phyloP scores from a whole-genome alignment of 2,113 vertebrate genomes.

The Podilymbus podiceps region DNA sequence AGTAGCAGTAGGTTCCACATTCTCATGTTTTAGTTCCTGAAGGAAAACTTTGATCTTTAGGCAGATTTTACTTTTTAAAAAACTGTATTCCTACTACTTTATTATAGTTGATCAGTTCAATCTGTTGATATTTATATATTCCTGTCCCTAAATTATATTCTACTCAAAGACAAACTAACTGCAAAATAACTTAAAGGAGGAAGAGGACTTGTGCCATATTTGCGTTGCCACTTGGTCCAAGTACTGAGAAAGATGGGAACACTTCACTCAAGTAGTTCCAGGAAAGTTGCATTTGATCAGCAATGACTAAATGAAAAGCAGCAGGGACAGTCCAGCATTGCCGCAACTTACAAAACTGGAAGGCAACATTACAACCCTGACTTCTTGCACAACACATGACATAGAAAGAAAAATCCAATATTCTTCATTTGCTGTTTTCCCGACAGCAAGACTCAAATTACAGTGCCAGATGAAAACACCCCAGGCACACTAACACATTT shows the following conservation, averaged over 20 bases:
- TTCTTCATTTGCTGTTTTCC: neutral
- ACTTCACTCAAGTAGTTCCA: neutral
- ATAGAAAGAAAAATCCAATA: neutral
- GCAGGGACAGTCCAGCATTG: neutral
- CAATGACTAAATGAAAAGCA: conserved; percentile 20
- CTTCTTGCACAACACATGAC: neutral
- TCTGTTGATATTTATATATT: neutral
- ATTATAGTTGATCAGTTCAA: neutral
- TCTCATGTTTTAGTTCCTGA: neutral
- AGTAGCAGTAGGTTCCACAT: neutral
- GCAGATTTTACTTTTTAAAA: neutral
- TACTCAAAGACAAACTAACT: neutral
- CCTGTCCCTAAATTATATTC: neutral
- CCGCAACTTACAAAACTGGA: neutral
- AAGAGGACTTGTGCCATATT: neutral
- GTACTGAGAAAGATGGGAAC: neutral
- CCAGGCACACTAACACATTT: neutral
- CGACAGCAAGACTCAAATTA: neutral
- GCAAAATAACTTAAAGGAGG: neutral
- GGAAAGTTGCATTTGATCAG: conserved; percentile 1
- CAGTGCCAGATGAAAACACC: neutral
- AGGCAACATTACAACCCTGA: neutral
- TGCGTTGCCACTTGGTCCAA: neutral
- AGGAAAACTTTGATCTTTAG: conserved; percentile 36
- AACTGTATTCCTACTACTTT: neutral